Evolutionary conservation across 2,888 invertebrate genomes (phyloP).

Genomic region (Pterostichus niger): DNA sequence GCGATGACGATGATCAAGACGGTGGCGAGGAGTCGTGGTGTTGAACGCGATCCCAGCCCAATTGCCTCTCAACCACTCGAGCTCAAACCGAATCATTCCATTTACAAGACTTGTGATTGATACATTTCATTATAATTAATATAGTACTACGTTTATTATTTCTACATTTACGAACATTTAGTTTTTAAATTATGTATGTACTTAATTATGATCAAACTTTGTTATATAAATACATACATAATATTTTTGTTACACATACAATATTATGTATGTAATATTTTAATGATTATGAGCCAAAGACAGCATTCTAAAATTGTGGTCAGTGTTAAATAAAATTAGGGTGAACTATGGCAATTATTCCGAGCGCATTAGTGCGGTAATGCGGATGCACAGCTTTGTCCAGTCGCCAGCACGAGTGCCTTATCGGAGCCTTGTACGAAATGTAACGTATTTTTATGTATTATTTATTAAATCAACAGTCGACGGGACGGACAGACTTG

Average conservation of each 20-base stretch:
- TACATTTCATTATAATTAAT: constrained; percentile 51
- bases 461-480: constrained; percentile 51
- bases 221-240: constrained; percentile 18
- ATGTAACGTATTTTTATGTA: constrained; percentile 49
- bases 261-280: constrained; percentile 55
- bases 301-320: constrained; percentile 61
- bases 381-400: constrained; percentile 16
- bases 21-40: constrained; percentile 92
- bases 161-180: constrained; percentile 52
- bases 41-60: constrained; percentile 75
- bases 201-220: constrained; percentile 49
- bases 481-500: not conserved
- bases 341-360: constrained; percentile 46
- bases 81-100: constrained; percentile 64
- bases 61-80: constrained; percentile 1
- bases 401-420: constrained; percentile 43
- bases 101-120: constrained; percentile 66
- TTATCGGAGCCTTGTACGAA: constrained; percentile 44
- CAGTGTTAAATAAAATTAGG: constrained; percentile 13
- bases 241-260: not conserved
- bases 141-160: constrained; percentile 25
- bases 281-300: constrained; percentile 63
- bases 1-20: constrained; percentile 89
- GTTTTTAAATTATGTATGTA: constrained; percentile 62
- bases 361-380: constrained; percentile 8